These are phyloP conservation scores for Cephus sareptanus DNA, from an alignment of 2,888 invertebrate species.

Conservation along the genomic window DNA sequence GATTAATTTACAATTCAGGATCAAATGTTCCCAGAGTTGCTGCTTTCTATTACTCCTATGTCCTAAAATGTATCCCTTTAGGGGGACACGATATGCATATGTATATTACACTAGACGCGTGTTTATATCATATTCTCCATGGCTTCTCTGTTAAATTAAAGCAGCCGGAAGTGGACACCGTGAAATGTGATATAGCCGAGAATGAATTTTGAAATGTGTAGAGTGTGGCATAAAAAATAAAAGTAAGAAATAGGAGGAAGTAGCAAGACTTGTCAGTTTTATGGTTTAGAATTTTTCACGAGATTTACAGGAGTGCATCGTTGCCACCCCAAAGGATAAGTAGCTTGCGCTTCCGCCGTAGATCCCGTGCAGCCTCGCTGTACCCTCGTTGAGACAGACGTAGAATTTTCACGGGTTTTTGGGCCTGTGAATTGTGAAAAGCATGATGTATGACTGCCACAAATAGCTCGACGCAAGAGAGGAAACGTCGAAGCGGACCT, in stretches of 20 bases:
- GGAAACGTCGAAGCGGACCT: conserved; percentile 50
- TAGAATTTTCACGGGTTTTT: conserved; percentile 51
- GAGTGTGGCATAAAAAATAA: not conserved
- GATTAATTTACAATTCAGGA: conserved; percentile 42
- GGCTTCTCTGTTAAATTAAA: not conserved
- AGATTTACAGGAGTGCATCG: not conserved
- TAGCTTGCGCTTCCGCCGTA: conserved; percentile 47
- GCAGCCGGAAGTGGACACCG: not conserved
- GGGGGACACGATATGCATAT: not conserved
- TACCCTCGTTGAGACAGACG: not conserved
- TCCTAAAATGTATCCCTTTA: not conserved
- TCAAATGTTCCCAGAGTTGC: conserved; percentile 25
- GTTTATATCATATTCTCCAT: not conserved
- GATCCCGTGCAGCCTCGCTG: not conserved
- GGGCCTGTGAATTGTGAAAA: conserved; percentile 53
- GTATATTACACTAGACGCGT: not conserved
- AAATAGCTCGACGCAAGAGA: conserved; percentile 41
- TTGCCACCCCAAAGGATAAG: conserved; percentile 45
- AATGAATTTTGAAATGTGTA: not conserved
- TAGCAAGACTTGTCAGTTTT: not conserved
- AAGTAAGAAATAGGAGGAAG: not conserved
- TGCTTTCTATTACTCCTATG: not conserved
- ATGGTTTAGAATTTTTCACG: not conserved
- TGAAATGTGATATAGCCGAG: not conserved
- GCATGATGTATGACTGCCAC: conserved; percentile 57